These are phyloP conservation scores for Caenorhabditis briggsae DNA, from an alignment of 1,140 invertebrate genomes.

Conservation along the genomic window DNA sequence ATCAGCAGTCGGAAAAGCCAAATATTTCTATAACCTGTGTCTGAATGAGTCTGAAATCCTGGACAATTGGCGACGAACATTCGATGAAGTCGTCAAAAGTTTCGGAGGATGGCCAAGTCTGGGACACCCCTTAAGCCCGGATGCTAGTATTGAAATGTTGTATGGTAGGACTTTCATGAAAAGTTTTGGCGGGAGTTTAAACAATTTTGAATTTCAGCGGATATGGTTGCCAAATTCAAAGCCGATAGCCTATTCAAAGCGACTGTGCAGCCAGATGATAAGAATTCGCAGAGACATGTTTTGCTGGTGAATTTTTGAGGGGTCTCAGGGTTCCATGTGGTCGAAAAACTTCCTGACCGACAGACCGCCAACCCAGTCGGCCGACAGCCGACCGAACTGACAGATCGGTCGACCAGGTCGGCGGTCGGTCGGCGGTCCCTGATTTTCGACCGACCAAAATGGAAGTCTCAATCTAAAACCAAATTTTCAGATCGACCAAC, in stretches of 20 bases:
- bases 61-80: slow-evolving; percentile 73
- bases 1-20: slow-evolving; percentile 76
- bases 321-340: not conserved
- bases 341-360: too few relatives aligned
- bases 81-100: slow-evolving; percentile 71
- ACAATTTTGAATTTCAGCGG: slow-evolving; percentile 8
- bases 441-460: too few relatives aligned
- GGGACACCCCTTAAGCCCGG: slow-evolving; percentile 61
- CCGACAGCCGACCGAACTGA: too few relatives aligned
- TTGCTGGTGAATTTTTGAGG: slow-evolving; percentile 66
- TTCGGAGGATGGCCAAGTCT: slow-evolving; percentile 77
- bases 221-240: slow-evolving; percentile 75
- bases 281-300: slow-evolving; percentile 77
- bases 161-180: too few relatives aligned
- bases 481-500: slow-evolving; percentile 76
- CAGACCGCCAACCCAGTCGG: too few relatives aligned
- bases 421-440: too few relatives aligned
- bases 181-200: too few relatives aligned
- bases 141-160: slow-evolving; percentile 70
- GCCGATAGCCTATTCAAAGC: slow-evolving; percentile 77
- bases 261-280: slow-evolving; percentile 77
- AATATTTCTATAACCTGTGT: slow-evolving; percentile 78
- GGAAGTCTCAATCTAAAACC: too few relatives aligned
- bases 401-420: too few relatives aligned
- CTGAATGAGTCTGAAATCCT: slow-evolving; percentile 76